A percentile compares a stretch with the other conserved stretches of the same genome.
phyloP scores from a whole-genome alignment of 2,113 vertebrate genomes.

The Menidia beryllina region DNA sequence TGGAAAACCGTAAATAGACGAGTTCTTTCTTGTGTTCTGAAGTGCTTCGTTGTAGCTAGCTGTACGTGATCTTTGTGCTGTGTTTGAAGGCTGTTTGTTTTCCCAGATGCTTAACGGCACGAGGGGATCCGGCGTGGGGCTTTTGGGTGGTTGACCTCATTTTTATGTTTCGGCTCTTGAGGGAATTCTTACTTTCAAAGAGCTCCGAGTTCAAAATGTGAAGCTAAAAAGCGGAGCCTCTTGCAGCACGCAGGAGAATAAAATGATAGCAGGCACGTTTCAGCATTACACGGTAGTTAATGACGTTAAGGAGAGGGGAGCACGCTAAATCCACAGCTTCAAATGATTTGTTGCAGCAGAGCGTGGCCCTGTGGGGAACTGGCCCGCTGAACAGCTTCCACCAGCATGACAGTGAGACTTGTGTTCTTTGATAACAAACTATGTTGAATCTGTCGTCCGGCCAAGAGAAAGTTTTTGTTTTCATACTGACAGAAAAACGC shows the following conservation, averaged over 20 bases:
- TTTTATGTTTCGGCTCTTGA: not conserved
- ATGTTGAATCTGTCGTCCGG: constrained; percentile 38
- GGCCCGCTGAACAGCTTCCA: constrained; percentile 13
- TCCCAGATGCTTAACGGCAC: not conserved
- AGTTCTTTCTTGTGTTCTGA: no score
- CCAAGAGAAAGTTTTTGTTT: constrained; percentile 53
- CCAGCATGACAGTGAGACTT: constrained; percentile 28
- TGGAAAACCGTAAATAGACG: not conserved
- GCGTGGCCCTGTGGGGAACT: constrained; percentile 9
- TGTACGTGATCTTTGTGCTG: not conserved
- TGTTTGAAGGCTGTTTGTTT: not conserved
- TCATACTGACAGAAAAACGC: constrained; percentile 31
- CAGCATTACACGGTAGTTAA: not conserved
- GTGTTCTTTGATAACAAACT: constrained; percentile 46
- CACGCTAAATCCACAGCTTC: not conserved
- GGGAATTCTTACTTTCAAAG: constrained; percentile 8
- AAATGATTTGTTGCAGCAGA: constrained; percentile 14
- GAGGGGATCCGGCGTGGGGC: not conserved
- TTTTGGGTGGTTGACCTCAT: not conserved
- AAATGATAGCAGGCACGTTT: not conserved
- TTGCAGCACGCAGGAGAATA: not conserved
- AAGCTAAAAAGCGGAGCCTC: not conserved
- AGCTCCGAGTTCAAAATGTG: not conserved
- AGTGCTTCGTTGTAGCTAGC: not conserved
- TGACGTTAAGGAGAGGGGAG: constrained; percentile 3